phyloP scores from a whole-genome alignment of 92 coral and sea anemone species.

The Galaxea fascicularis region DNA sequence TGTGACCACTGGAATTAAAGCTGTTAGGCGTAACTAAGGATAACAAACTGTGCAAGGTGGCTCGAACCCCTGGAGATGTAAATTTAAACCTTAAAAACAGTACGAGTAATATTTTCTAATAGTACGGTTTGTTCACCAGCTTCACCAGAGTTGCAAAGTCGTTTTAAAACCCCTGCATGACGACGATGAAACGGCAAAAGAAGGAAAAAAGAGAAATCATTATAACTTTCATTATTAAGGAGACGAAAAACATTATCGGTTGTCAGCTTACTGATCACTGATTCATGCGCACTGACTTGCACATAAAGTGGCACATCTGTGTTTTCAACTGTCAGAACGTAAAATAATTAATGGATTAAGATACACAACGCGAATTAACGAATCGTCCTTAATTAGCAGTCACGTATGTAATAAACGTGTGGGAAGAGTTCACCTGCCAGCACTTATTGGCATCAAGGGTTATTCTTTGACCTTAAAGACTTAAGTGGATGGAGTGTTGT shows the following conservation, averaged over 20 bases:
- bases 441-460: too few species aligned
- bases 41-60: too few species aligned
- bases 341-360: background rate
- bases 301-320: background rate
- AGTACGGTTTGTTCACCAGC: background rate
- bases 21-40: background rate
- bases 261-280: background rate
- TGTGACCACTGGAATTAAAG: background rate
- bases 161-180: too few species aligned
- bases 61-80: too few species aligned
- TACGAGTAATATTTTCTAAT: too few species aligned
- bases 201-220: background rate
- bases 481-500: too few species aligned
- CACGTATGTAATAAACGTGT: background rate
- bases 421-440: background rate
- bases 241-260: background rate
- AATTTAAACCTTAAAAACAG: too few species aligned
- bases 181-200: too few species aligned
- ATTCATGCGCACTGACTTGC: background rate
- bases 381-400: background rate
- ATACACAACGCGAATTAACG: background rate
- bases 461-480: too few species aligned
- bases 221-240: too few species aligned
- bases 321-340: background rate
- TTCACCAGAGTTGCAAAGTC: too few species aligned